Evolutionary conservation across 2,888 invertebrate species (phyloP), one percentile per base, ranked within the genome.

Genomic region (Drosophila kuntzei): DNA sequence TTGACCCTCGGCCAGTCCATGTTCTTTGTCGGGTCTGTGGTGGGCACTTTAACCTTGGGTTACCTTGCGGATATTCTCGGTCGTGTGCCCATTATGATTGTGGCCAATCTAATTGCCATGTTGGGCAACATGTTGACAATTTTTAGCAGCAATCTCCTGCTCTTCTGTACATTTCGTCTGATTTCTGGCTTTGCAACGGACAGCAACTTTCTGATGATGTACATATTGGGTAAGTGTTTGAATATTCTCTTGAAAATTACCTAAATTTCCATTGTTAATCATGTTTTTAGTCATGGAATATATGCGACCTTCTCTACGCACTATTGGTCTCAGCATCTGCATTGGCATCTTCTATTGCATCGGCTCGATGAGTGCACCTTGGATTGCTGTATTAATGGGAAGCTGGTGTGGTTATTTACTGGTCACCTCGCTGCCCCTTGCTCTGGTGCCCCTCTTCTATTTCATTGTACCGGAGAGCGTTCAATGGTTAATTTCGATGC

Each of bases 191-290:
- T 94, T 75, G 94, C 94, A 18, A 94, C 94, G 6, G 94, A 94
- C 79, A 93, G 93, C 43, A 94, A 94, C 86, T 94, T 94, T 80
- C 92, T 94, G 3, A 94, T 94, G 94, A 94, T 94, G 94, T 94
- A 94, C 70, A 94, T 94, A 72, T 92, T 94, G 74, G 94, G 94
- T 94, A 79, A 91, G 91, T 65, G 2, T 11, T 1, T 11, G 8
- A 11, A 16, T 14, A 8, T 14, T 14, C 8, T 14, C 1, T 14
- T 8, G 0, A 5, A 4, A 11, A 3, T 4, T 14, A 34, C 2
- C 3, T 5, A 39, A 1, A 11, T 1, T 11, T 39, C 0, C 11
- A 18, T 1, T 39, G 5, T 2, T 18, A 18, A 16, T 39, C 5
- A 18, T 2, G 11, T n/a, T n/a, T n/a, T 25, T 0, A 94, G 94